A percentile compares a stretch with the other conserved stretches of the same genome.
phyloP scores from a whole-genome alignment of 1,140 invertebrate genomes.

The Leptinotarsa defecta region DNA sequence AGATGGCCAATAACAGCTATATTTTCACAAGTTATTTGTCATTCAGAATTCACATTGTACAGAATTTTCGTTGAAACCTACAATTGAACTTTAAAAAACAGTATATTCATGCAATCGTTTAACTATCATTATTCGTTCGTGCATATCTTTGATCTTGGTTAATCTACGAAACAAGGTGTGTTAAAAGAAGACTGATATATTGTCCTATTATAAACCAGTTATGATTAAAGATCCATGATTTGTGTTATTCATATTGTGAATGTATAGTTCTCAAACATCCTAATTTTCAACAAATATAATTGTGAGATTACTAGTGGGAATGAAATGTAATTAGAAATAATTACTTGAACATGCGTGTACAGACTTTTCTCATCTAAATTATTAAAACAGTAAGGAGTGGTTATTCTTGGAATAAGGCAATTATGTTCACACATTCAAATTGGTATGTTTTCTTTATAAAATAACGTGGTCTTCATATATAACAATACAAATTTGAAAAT shows the following conservation, averaged over 20 bases:
- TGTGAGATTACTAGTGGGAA: neutral
- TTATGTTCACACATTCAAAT: no score
- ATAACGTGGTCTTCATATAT: no score
- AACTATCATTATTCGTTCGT: neutral
- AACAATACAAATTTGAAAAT: no score
- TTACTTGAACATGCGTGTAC: neutral
- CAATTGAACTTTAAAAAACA: no score
- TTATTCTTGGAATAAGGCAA: neutral
- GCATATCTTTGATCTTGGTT: neutral
- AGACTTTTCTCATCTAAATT: neutral
- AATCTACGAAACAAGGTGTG: constrained; percentile 1
- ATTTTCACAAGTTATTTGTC: no score
- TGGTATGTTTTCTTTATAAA: no score
- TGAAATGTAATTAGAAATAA: neutral
- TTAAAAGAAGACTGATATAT: neutral
- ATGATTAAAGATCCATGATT: neutral
- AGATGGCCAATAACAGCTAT: no score
- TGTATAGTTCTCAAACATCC: neutral
- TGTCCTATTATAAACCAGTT: neutral
- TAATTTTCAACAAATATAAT: neutral
- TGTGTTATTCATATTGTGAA: neutral
- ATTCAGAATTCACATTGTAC: no score
- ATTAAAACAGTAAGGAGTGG: neutral
- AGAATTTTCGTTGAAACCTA: no score
- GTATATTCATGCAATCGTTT: neutral